Evolutionary conservation across 2,888 invertebrate species (phyloP).

Genomic region (Brenthis daphne): DNA sequence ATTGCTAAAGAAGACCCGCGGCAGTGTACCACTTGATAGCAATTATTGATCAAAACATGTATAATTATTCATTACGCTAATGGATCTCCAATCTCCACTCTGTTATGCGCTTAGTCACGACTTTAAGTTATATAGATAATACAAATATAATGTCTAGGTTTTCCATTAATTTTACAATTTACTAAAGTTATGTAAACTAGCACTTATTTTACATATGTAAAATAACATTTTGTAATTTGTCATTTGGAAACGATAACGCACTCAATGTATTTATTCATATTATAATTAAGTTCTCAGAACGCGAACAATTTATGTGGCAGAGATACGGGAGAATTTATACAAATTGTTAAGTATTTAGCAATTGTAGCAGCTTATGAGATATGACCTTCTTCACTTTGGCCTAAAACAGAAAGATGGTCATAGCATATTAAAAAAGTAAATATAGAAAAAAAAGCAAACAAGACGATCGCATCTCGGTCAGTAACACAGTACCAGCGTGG

Average conservation of each 20-base stretch:
- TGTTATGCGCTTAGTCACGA: conserved; percentile 66
- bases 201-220: conserved; percentile 24
- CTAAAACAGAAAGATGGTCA: conserved; percentile 55
- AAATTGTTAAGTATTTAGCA: conserved; percentile 25
- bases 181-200: conserved; percentile 17
- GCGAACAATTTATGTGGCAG: conserved; percentile 10
- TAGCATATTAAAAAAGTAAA: conserved; percentile 63
- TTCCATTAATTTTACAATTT: conserved; percentile 17
- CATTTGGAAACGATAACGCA: conserved; percentile 12
- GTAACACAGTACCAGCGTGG: conserved; percentile 39
- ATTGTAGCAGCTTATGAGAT: conserved; percentile 25
- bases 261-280: conserved; percentile 8
- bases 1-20: conserved; percentile 61
- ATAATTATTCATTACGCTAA: conserved; percentile 73
- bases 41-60: conserved; percentile 55
- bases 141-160: background rate
- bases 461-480: conserved; percentile 47
- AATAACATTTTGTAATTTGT: conserved; percentile 25
- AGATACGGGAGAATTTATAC: conserved; percentile 2
- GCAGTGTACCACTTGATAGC: conserved; percentile 47
- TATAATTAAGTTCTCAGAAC: conserved; percentile 15
- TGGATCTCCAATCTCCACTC: conserved; percentile 60
- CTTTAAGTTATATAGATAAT: conserved; percentile 42
- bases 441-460: conserved; percentile 62
- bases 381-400: conserved; percentile 32